These are phyloP conservation scores for Patella pellucida DNA, from an alignment of 2,888 invertebrate genomes.

Conservation along the genomic window DNA sequence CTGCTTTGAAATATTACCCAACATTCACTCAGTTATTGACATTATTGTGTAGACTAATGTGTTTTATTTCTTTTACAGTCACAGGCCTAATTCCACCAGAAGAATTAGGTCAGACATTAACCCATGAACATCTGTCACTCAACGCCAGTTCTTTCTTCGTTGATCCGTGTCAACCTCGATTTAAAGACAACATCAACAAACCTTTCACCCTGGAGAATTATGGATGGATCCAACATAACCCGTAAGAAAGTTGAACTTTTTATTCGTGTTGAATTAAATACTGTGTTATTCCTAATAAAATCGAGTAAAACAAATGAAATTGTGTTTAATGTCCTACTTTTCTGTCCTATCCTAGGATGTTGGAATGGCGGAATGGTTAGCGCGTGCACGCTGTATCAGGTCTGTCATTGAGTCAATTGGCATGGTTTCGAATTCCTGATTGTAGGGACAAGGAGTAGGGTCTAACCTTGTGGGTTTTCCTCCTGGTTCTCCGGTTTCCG, in stretches of 20 bases:
- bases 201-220: constrained; percentile 46
- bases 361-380: no score
- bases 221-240: constrained; percentile 59
- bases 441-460: no score
- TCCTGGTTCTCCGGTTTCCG: no score
- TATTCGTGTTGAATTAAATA: not conserved
- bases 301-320: not conserved
- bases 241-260: constrained; percentile 44
- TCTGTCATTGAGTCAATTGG: no score
- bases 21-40: no score
- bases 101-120: constrained; percentile 46
- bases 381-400: no score
- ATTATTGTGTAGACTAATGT: not conserved
- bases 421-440: no score
- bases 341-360: no score
- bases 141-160: constrained; percentile 37
- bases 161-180: constrained; percentile 30
- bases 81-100: constrained; percentile 48
- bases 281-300: not conserved
- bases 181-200: constrained; percentile 31
- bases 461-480: no score
- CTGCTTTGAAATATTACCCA: no score
- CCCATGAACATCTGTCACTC: constrained; percentile 59
- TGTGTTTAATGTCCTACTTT: no score
- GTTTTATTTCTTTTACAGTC: constrained; percentile 40